Base-by-base conservation (phyloP, 1,140 invertebrate genomes). In the Notospermus geniculatus region DNA sequence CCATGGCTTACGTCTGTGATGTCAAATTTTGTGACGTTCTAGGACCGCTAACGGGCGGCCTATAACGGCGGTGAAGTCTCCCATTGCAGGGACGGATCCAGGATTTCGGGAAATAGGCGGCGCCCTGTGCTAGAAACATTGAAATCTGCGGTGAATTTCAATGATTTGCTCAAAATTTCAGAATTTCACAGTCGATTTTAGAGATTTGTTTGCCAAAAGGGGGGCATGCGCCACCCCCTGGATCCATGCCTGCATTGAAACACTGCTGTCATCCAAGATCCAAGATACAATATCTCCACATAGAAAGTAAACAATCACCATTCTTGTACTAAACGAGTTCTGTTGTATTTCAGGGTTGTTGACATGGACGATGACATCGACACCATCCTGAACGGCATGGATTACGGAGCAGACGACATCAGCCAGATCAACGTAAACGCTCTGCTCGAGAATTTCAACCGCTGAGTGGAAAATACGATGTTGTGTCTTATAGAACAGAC, bases 341-440 rank as follows among this genome's bases (percentile, higher is more conserved):
- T n/a, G 25, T 50, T n/a, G n/a, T n/a, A n/a, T 50, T 50, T 5
- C 19, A 23, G n/a, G n/a, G 19, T 50, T 50, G 46, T 50, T 50
- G 46, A 50, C 46, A 50, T 50, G 46, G 46, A 50, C n/a, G n/a
- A 23, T 27, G 46, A 50, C 46, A 50, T 19, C 25, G n/a, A 50
- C 25, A 23, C 25, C 19, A 50, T 50, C 19, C n/a, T 23, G 4
- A 50, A 27, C n/a, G 56, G 30, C 9, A 54, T 41, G 19, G 64
- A 65, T 39, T 65, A 63, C 60, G 55, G 61, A 41, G 54, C 64
- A 7, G 60, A 63, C 9, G 64, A 65, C 60, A 65, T 65, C 13
- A 39, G 57, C 36, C 54, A 63, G 45, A 65, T 65, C 32, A 65
- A 65, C 46, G 60, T 65, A 17, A 65, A 65, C 53, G 60, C 62